Base-by-base conservation (phyloP, 1,140 invertebrate species). In the Drosophila insularis region DNA sequence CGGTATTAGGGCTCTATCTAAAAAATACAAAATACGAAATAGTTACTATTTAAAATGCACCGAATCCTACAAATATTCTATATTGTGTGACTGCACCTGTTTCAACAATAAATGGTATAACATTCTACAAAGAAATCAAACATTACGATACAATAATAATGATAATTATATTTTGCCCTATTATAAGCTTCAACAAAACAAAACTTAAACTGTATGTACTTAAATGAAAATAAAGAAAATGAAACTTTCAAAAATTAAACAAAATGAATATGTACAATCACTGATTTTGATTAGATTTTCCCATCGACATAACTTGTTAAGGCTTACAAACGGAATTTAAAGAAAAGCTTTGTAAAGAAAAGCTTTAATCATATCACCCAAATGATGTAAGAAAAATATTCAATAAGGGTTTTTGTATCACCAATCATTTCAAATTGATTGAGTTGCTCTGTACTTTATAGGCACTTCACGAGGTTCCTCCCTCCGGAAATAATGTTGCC, bases 11-110 rank as follows among this genome's bases (percentile, higher is more conserved):
- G 43, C 43, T 50, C 43, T 50, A 50, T 21, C 19, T 21, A 21
- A n/a, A 17, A 50, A 50, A 4, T 50, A 53, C 40, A 55, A 7
- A 50, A 62, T 21, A 27, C 19, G 21, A 23, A 23, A 35, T 10
- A 62, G 10, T 37, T 37, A 50, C n/a, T 50, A 23, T 21, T 21
- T 17, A 32, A 17, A 56, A 1, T 7, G 54, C 23, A n/a, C 14
- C 27, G 11, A 35, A 17, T 56, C 14, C n/a, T 35, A 35, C 27
- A 56, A 35, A 31, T 10, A 32, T 56, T 58, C 55, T 4, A 55
- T 54, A 21, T 64, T 54, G 43, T 64, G 46, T 55, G n/a, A 8
- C 13, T 43, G 63, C 63, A 64, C 63, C 50, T 55, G 63, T 64
- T 64, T 32, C 27, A 64, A 64, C 13, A 21, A 62, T 27, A 6